Conservation (phyloP, 2,113 vertebrate species). For the Alligator sinensis region DNA sequence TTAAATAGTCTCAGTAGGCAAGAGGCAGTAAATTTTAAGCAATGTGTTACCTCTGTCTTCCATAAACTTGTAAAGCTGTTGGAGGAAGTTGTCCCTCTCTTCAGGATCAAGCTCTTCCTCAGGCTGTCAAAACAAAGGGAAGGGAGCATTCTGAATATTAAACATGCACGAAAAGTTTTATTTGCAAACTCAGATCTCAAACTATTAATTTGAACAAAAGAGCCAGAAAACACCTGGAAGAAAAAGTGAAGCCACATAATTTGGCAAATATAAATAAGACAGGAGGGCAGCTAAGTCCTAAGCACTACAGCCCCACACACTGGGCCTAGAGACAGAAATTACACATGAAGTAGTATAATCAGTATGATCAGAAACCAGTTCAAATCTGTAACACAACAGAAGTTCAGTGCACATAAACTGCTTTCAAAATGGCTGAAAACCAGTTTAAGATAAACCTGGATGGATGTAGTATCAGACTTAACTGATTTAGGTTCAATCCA, state of each 20-base stretch:
- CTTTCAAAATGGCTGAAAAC: too few relatives aligned
- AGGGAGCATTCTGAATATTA: constrained; percentile 21
- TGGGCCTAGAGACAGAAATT: not conserved
- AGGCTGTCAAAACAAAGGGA: constrained; percentile 80
- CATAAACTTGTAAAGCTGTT: constrained; percentile 99
- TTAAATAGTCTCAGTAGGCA: not conserved
- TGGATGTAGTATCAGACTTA: too few relatives aligned
- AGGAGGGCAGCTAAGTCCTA: not conserved
- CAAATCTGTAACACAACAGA: too few relatives aligned
- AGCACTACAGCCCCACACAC: not conserved
- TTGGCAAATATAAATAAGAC: not conserved
- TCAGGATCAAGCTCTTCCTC: constrained; percentile 97
- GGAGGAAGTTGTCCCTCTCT: constrained; percentile 97
- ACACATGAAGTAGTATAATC: too few relatives aligned
- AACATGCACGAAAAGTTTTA: constrained; percentile 1
- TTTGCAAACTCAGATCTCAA: not conserved
- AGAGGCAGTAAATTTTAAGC: not conserved
- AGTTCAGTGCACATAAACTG: too few relatives aligned
- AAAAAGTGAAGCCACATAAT: not conserved
- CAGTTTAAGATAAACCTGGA: too few relatives aligned
- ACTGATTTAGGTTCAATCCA: too few relatives aligned
- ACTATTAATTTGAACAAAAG: not conserved
- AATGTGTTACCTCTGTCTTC: constrained; percentile 92
- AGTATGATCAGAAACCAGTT: too few relatives aligned
- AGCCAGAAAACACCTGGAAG: not conserved